Base-by-base conservation (phyloP, 2,888 invertebrate species). In the Orthosia gracilis region DNA sequence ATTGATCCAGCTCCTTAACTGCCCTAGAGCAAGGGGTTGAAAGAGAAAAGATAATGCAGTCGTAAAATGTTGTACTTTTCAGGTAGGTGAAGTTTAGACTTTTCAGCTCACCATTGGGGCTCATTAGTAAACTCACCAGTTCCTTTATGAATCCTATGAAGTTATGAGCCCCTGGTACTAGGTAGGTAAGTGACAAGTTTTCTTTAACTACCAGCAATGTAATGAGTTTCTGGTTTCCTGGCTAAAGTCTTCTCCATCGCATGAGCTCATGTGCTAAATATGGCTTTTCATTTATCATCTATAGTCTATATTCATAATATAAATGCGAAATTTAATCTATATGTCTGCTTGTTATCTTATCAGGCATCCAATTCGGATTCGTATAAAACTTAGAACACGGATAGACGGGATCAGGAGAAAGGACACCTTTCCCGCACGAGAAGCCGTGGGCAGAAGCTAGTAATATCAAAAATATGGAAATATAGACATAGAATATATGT, bases 81-180 rank as follows among this genome's bases (percentile, higher is more conserved):
- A 49, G n/a, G 23, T n/a, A 26, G 17, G 21, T 18, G 18, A 64
- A 70, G 69, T 57, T 55, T 15, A 45, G 5, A 5, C 55, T 50
- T 57, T 62, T 40, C 64, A 65, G 31, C 49, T 69, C 7, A 49
- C 15, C 50, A 49, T 59, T 54, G 57, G 52, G 26, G 52, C 31
- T 76, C 49, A 54, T 63, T 70, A 76, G 58, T 23, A n/a, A 58
- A 58, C 49, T 52, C 23, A 26, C n/a, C 47, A 67, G 26, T 26
- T 13, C 45, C 26, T 58, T 21, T 21, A 45, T 21, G 47, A 40
- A 45, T 45, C 26, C 64, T 23, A 64, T 64, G 40, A 74, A 57
- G 40, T 15, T 40, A 2, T 40, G 17, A 26, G 15, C 15, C 3
- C 13, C 23, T 57, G n/a, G 73, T 40, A 4, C 50, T 49, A 23